Evolutionary conservation across 1,140 invertebrate genomes (phyloP).

Genomic region (Pseudomyrmex cubaensis): DNA sequence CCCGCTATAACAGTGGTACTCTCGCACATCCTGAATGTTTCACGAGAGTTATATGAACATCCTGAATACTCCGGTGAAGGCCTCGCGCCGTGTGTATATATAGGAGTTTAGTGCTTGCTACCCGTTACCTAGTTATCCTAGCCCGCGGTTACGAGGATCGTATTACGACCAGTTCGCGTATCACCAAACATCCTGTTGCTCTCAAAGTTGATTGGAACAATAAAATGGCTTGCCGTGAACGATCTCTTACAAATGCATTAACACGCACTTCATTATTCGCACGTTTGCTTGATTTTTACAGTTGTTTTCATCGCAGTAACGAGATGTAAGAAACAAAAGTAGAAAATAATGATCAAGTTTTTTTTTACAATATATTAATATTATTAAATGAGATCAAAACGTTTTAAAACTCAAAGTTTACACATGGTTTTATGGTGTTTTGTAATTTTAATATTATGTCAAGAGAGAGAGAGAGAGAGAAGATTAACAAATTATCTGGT

Average conservation of each 20-base stretch:
- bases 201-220: slow-evolving; percentile 57
- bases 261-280: slow-evolving; percentile 30
- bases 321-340: background rate
- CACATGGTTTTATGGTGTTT: too few relatives aligned
- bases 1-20: slow-evolving; percentile 64
- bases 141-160: slow-evolving; percentile 80
- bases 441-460: too few relatives aligned
- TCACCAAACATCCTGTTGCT: slow-evolving; percentile 72
- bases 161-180: slow-evolving; percentile 79
- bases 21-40: slow-evolving; percentile 39
- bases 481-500: too few relatives aligned
- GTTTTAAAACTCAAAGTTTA: too few relatives aligned
- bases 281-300: too few relatives aligned
- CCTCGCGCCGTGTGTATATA: slow-evolving; percentile 63
- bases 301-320: too few relatives aligned
- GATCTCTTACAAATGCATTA: slow-evolving; percentile 53
- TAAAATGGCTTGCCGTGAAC: slow-evolving; percentile 53
- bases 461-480: too few relatives aligned
- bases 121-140: slow-evolving; percentile 83
- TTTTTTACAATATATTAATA: too few relatives aligned
- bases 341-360: background rate
- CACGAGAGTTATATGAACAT: slow-evolving; percentile 44
- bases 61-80: slow-evolving; percentile 68
- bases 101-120: slow-evolving; percentile 79
- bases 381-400: too few relatives aligned